Conservation (phyloP, 2,113 vertebrate species). For the Sterna hirundo region DNA sequence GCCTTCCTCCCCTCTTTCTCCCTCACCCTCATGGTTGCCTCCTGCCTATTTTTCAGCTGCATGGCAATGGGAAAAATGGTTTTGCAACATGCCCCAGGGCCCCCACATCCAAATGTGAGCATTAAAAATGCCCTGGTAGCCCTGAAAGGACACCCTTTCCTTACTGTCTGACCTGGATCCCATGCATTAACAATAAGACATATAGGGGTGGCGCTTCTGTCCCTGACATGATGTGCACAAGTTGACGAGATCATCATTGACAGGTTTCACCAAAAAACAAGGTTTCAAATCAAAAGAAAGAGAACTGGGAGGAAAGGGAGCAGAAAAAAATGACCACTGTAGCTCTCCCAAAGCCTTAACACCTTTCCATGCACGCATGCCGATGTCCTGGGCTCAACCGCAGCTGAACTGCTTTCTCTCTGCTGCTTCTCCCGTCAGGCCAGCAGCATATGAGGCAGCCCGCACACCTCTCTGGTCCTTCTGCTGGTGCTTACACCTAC, state of each 20-base stretch:
- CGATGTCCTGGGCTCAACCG: neutral
- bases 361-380: neutral
- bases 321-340: neutral
- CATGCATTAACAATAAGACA: neutral
- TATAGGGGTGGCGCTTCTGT: rapidly evolving
- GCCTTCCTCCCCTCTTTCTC: neutral
- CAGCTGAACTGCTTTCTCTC: neutral
- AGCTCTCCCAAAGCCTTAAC: neutral
- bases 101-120: neutral
- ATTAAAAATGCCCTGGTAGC: neutral
- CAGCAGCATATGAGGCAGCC: neutral
- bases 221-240: neutral
- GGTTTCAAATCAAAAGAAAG: neutral
- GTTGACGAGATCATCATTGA: neutral
- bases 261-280: neutral
- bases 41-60: neutral
- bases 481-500: neutral
- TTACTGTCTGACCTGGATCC: neutral
- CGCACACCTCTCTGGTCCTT: neutral
- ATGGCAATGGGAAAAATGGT: neutral
- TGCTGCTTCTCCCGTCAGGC: neutral
- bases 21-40: neutral
- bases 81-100: neutral
- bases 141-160: neutral
- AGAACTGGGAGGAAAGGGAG: neutral